Base-by-base conservation (phyloP, 2,797 vertebrate genomes). In the Ara ararauna region DNA sequence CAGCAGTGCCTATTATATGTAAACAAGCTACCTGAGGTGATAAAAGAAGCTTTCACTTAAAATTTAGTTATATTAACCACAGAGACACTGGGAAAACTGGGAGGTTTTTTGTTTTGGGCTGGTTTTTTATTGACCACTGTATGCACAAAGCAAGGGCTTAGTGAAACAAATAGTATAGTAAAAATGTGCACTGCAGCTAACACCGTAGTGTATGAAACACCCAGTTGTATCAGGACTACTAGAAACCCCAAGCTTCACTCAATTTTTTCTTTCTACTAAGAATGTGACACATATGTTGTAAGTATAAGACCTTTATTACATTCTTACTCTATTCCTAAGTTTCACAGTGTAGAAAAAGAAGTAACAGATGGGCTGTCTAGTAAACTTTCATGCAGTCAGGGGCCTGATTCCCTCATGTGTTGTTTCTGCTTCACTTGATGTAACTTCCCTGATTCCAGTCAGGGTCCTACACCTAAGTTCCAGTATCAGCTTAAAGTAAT, bases 11-110 rank as follows among this genome's bases (percentile, higher is more conserved):
- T 96, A 83, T 97, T 97, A 96, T 93, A 96, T 93, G 93, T 97
- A 97, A 98, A 97, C 97, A 98, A 97, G 95, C 96, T 96, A 97
- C 94, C 79, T 64, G 89, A 96, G 93, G 92, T 95, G 93, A 96
- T 96, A 96, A 96, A 96, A 95, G 64, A 94, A 94, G 93, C 90
- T 90, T 94, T 90, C 96, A 74, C 92, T 75, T 56, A 95, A 94
- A 95, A 97, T 92, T 85, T 91, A 87, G 89, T 89, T 96, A 82
- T 76, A 89, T 51, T 94, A 83, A 75, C 87, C 74, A 68, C 13
- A 14, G 85, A 95, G 74, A 94, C 80, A 73, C 54, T 71, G 86
- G 68, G n/a, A 72, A 94, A 94, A 82, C 32, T 10, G 7, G 18
- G 18, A 64, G 11, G 3, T 9, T 85, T 9, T 20, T 87, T 71